phyloP scores from a whole-genome alignment of 2,888 invertebrate species.

The Chrysotoxum bicinctum region DNA sequence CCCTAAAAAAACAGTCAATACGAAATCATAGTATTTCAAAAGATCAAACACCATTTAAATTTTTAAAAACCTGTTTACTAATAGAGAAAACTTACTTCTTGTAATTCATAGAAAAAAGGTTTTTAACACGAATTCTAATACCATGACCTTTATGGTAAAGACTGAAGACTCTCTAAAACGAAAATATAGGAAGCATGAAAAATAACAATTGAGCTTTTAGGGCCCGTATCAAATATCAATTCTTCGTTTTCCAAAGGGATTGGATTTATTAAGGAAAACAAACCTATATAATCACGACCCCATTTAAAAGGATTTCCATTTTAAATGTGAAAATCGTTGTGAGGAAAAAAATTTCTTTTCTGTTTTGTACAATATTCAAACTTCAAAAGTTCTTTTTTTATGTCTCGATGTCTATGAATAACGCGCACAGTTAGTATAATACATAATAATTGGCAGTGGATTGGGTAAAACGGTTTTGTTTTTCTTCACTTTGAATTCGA shows the following conservation, averaged over 20 bases:
- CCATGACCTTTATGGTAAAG: too few relatives aligned
- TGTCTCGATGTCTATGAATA: constrained; percentile 27
- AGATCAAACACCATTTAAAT: too few relatives aligned
- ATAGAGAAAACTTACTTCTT: too few relatives aligned
- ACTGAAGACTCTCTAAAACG: background rate
- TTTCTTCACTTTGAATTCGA: constrained; percentile 58
- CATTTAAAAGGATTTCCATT: constrained; percentile 66
- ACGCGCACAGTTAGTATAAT: constrained; percentile 19
- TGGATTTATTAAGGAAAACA: constrained; percentile 58
- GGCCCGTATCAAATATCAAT: constrained; percentile 66
- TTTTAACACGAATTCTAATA: too few relatives aligned
- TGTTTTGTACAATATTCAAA: constrained; percentile 6
- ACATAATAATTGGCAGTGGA: constrained; percentile 55
- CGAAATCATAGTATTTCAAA: too few relatives aligned
- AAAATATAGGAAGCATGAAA: background rate
- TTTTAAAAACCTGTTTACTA: too few relatives aligned
- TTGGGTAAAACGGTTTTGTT: constrained; percentile 51
- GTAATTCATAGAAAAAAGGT: too few relatives aligned
- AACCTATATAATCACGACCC: constrained; percentile 61
- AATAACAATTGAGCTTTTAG: constrained; percentile 62
- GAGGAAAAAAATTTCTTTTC: constrained; percentile 2
- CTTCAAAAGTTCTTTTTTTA: constrained; percentile 26
- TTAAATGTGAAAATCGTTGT: constrained; percentile 28
- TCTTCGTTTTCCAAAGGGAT: constrained; percentile 52
- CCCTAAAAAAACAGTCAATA: too few relatives aligned